phyloP scores from a whole-genome alignment of 1,140 invertebrate species.

The Calephelis nemesis region DNA sequence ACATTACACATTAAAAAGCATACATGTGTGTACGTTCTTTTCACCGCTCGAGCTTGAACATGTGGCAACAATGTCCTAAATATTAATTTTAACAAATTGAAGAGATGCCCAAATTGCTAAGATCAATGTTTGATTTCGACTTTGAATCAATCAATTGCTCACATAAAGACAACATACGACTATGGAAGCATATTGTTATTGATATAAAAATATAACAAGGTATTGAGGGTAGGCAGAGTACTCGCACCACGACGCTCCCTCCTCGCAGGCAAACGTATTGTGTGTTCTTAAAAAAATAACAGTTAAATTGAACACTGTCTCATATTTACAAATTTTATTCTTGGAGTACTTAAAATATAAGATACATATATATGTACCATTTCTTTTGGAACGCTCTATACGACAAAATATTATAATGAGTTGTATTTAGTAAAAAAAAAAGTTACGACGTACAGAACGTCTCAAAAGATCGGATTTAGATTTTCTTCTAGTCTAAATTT shows the following conservation, averaged over 20 bases:
- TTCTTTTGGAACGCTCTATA: conserved; percentile 34
- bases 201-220: conserved; percentile 31
- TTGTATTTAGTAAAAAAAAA: conserved; percentile 35
- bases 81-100: too few relatives aligned
- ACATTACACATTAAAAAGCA: too few relatives aligned
- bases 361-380: conserved; percentile 57
- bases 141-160: neutral
- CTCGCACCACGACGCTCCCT: conserved; percentile 21
- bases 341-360: conserved; percentile 59
- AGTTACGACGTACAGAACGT: conserved; percentile 27
- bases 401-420: conserved; percentile 59
- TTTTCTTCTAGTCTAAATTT: conserved; percentile 43
- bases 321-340: conserved; percentile 64
- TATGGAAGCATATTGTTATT: conserved; percentile 23
- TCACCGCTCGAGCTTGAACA: too few relatives aligned
- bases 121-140: too few relatives aligned
- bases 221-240: conserved; percentile 9
- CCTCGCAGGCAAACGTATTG: conserved; percentile 34
- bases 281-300: conserved; percentile 63
- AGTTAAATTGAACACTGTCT: conserved; percentile 63
- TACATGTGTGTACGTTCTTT: too few relatives aligned
- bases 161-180: neutral
- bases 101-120: too few relatives aligned
- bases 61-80: too few relatives aligned
- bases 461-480: conserved; percentile 39